Evolutionary conservation across 2,113 vertebrate species (phyloP), one percentile per base, ranked within the genome.

Genomic region (Elaphurus davidianus): DNA sequence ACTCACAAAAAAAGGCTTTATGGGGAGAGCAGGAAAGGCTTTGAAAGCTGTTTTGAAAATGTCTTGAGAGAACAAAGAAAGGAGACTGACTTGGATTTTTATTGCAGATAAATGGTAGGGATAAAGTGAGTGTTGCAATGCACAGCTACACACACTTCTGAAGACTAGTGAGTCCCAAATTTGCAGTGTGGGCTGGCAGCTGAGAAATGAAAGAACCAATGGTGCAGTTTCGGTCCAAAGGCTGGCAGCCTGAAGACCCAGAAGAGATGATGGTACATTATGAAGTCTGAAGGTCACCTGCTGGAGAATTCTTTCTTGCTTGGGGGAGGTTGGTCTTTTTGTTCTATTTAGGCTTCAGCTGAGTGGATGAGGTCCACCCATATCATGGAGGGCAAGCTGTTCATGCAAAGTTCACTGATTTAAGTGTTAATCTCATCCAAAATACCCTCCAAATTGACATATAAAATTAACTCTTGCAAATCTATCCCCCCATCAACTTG

Each of bases 351-450:
- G 76, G 62, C 50, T 89, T 89, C 76, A 57, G 15, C 47, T 94
- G 40, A 71, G 64, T 86, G 28, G 36, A 81, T 55, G 83, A 71
- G 83, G 50, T 19, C 25, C 50, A 82, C 3, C 23, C 28, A 67
- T 27, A 87, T 92, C 84, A 67, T 82, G 17, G 59, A 87, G 40
- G 57, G 9, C 83, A 87, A 54, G 57, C 40, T 83, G 25, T 64
- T 87, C 47, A 81, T 33, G 81, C 33, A 81, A 59, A 87, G 27
- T 87, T 87, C 89, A 92, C 40, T 54, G 74, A 67, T 81, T 87
- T 81, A 87, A 96, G n/a, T 92, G 71, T 95, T 95, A 54, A 87
- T 87, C 12, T 62, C 57, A 87, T 79, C 92, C n/a, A 25, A 52
- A 79, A 62, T n/a, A 79, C 57, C 55, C 33, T 79, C 71, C n/a